phyloP scores from a whole-genome alignment of 2,797 vertebrate genomes.

The Antrozous pallidus region DNA sequence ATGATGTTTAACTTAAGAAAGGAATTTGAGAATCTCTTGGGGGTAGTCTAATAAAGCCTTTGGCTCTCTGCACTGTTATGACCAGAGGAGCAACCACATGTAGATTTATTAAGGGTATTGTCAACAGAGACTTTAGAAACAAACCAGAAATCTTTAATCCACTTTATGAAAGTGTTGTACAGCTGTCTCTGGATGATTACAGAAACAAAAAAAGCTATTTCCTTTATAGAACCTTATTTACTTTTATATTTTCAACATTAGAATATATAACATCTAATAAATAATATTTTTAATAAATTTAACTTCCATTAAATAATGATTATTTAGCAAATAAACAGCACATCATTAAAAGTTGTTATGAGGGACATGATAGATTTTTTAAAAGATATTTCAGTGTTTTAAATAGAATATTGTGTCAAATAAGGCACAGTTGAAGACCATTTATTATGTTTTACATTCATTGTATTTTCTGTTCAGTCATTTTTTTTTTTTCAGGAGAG shows the following conservation, averaged over 20 bases:
- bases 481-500: not conserved
- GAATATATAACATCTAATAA: not conserved
- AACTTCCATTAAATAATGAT: not conserved
- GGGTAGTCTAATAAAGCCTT: not conserved
- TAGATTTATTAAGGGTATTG: not conserved
- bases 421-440: not conserved
- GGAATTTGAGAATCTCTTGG: not conserved
- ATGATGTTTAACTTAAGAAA: not conserved
- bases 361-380: not conserved
- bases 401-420: not conserved
- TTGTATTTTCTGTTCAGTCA: not conserved
- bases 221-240: not conserved
- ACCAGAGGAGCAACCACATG: not conserved
- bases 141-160: constrained; percentile 14
- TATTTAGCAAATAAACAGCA: not conserved
- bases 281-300: not conserved
- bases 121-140: not conserved
- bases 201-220: not conserved
- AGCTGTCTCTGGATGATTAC: not conserved
- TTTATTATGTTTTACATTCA: not conserved
- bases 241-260: not conserved
- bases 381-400: not conserved
- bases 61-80: not conserved
- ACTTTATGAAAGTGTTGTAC: not conserved
- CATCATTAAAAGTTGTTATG: constrained; percentile 11